These are phyloP conservation scores for Globodera ellingtonae DNA, from an alignment of 1,140 invertebrate genomes.

Conservation along the genomic window DNA sequence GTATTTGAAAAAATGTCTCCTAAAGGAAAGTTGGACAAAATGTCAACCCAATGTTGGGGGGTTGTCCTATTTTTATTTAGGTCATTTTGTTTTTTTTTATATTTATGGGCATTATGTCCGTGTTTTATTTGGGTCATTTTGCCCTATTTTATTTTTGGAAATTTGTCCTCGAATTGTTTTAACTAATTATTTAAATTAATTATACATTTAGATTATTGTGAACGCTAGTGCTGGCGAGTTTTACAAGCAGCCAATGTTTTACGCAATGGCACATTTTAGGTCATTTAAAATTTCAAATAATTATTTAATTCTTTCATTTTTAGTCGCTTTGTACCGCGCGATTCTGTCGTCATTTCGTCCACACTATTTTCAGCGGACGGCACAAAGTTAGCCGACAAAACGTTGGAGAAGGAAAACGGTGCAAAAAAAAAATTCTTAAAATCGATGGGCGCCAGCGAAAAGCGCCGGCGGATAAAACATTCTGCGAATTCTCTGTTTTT, in stretches of 20 bases:
- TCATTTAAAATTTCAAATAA: background rate
- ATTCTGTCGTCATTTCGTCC: slow-evolving; percentile 29
- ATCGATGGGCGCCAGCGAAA: no score
- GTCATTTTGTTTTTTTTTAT: no score
- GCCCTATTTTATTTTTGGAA: no score
- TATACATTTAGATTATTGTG: slow-evolving; percentile 71
- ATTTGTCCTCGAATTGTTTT: no score
- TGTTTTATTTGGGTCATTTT: no score
- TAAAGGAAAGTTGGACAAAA: no score
- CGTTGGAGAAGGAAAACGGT: background rate
- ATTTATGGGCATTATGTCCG: no score
- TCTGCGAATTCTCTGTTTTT: no score
- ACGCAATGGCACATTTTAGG: slow-evolving; percentile 76
- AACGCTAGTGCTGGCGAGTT: slow-evolving; percentile 73
- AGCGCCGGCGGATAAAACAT: no score
- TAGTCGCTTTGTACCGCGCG: slow-evolving; percentile 41
- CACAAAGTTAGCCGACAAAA: background rate
- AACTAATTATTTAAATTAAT: background rate
- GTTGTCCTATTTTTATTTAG: no score
- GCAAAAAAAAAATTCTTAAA: background rate
- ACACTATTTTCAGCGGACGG: background rate
- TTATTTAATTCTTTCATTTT: background rate
- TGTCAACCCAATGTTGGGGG: no score
- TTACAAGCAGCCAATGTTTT: slow-evolving; percentile 86
- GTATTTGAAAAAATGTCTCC: no score